Evolutionary conservation across 2,888 invertebrate genomes (phyloP).

Genomic region (Atethmia centrago): DNA sequence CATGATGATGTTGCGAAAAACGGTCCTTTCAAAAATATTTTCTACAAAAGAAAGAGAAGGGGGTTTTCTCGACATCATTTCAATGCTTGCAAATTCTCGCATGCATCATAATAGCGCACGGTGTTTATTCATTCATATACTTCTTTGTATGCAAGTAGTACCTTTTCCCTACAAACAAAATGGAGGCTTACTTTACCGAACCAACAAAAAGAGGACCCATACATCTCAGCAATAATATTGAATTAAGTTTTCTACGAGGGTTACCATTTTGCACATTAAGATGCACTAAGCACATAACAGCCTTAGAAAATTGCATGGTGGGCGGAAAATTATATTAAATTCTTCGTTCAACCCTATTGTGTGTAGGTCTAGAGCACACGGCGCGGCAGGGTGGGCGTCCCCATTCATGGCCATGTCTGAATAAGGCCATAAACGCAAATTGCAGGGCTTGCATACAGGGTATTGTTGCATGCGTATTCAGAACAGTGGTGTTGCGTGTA

Average conservation of each 20-base stretch:
- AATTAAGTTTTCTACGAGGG: conserved; percentile 28
- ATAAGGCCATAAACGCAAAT: conserved; percentile 79
- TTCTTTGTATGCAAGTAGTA: conserved; percentile 35
- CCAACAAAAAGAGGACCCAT: conserved; percentile 19
- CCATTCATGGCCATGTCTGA: conserved; percentile 76
- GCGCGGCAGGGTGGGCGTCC: conserved; percentile 64
- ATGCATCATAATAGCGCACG: not conserved
- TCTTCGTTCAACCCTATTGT: conserved; percentile 72
- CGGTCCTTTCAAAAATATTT: not conserved
- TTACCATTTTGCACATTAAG: conserved; percentile 43
- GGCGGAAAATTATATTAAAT: conserved; percentile 72
- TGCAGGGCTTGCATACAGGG: conserved; percentile 72
- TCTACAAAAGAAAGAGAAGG: not conserved
- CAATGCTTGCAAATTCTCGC: conserved; percentile 9
- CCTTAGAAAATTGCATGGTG: conserved; percentile 70
- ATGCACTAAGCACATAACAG: conserved; percentile 34
- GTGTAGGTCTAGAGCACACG: conserved; percentile 53
- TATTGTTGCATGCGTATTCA: conserved; percentile 60
- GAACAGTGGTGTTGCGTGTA: conserved; percentile 52
- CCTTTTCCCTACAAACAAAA: conserved; percentile 32
- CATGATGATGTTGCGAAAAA: conserved; percentile 23
- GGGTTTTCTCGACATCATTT: conserved; percentile 16
- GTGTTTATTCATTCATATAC: conserved; percentile 43
- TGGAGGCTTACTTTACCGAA: conserved; percentile 25
- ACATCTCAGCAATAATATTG: conserved; percentile 39